Percentiles rank a stretch among this genome's conserved stretches.
These are phyloP conservation scores for Marmota monax DNA, from an alignment of 2,113 vertebrate genomes.

Conservation along the genomic window DNA sequence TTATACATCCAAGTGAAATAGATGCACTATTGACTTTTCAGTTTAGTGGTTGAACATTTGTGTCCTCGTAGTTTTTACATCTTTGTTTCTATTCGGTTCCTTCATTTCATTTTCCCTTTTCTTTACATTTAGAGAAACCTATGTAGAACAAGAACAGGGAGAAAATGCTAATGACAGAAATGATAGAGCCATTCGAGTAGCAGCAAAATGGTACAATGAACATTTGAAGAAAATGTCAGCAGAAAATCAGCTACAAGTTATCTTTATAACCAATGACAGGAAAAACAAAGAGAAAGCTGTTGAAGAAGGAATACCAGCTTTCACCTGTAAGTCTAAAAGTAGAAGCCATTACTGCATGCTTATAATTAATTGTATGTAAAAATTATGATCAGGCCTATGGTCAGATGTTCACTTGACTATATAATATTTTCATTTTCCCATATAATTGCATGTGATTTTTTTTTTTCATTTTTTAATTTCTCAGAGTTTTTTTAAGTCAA, in stretches of 20 bases:
- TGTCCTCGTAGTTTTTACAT: not conserved
- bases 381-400: not conserved
- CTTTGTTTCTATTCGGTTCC: not conserved
- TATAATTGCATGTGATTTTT: not conserved
- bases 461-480: not conserved
- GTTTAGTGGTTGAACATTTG: constrained; percentile 19
- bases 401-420: not conserved
- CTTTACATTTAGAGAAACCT: constrained; percentile 92
- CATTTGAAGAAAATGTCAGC: constrained; percentile 89
- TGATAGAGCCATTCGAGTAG: constrained; percentile 96
- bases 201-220: constrained; percentile 95
- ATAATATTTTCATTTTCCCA: not conserved
- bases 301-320: constrained; percentile 92
- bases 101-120: not conserved
- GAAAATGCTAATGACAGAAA: constrained; percentile 97
- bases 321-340: constrained; percentile 91
- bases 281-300: constrained; percentile 95
- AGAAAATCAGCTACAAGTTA: constrained; percentile 87
- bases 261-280: constrained; percentile 97
- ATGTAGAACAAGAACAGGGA: constrained; percentile 93
- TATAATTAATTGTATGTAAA: not conserved
- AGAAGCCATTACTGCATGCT: not conserved
- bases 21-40: not conserved
- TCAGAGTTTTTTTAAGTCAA: not conserved
- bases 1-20: not conserved